Conservation (phyloP, 2,797 vertebrate genomes). For the Tarsius wallacei region DNA sequence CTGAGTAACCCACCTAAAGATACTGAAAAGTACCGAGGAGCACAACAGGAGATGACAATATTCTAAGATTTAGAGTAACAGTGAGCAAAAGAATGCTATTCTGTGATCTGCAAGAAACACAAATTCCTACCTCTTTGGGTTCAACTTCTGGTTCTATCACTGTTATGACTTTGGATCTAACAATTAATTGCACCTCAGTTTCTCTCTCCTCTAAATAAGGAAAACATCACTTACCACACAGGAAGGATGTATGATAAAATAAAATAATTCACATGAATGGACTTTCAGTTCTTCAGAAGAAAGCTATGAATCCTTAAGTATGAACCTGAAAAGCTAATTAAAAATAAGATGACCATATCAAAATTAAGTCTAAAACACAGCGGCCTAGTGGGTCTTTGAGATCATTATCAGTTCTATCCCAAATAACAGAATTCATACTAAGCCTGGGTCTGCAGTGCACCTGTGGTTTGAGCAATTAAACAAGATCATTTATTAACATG, state of each 20-base stretch:
- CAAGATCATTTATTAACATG: background rate
- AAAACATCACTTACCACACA: constrained; percentile 76
- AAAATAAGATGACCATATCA: constrained; percentile 80
- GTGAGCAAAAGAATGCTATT: constrained; percentile 24
- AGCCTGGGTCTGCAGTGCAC: background rate
- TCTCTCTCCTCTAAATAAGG: constrained; percentile 62
- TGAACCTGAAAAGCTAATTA: constrained; percentile 79
- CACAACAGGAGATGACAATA: background rate
- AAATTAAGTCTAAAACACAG: constrained; percentile 69
- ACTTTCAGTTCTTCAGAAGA: constrained; percentile 75
- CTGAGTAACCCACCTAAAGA: background rate
- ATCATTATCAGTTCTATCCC: constrained; percentile 45
- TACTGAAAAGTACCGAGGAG: background rate
- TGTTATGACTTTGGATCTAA: constrained; percentile 1
- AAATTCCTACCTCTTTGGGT: constrained; percentile 44
- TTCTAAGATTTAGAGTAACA: constrained; percentile 27
- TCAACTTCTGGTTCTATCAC: constrained; percentile 52
- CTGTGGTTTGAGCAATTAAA: background rate
- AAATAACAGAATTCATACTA: constrained; percentile 37
- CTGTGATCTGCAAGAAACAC: background rate
- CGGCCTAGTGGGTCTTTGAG: background rate
- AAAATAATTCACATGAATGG: constrained; percentile 73
- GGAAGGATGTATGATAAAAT: constrained; percentile 72
- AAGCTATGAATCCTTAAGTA: constrained; percentile 76
- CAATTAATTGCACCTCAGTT: constrained; percentile 59